A percentile compares a stretch with the other conserved stretches of the same genome.
Conservation (phyloP, 2,113 vertebrate species). For the Mugil cephalus region DNA sequence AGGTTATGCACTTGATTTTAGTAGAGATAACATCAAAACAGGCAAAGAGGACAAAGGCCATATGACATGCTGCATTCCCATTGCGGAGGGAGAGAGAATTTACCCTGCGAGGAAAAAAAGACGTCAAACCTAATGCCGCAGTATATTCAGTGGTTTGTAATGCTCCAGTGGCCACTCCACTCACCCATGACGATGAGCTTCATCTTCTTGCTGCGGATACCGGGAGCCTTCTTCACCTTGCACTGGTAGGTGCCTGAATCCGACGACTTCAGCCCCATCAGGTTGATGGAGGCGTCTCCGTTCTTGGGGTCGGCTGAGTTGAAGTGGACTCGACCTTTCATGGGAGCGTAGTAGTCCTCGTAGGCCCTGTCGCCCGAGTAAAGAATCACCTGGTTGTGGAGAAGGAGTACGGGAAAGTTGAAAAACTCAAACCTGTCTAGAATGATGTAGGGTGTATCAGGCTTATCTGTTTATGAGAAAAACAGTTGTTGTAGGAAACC, state of each 20-base stretch:
- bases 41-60: constrained; percentile 50
- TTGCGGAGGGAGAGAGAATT: constrained; percentile 32
- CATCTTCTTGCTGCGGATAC: constrained; percentile 88
- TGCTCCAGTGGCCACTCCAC: constrained; percentile 27
- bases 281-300: constrained; percentile 92
- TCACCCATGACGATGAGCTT: constrained; percentile 93
- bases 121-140: not conserved
- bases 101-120: constrained; percentile 15
- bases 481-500: constrained; percentile 3
- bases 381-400: constrained; percentile 87
- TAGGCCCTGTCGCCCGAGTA: constrained; percentile 90
- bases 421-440: constrained; percentile 9
- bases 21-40: constrained; percentile 68
- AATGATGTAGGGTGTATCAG: constrained; percentile 1
- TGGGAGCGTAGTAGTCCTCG: constrained; percentile 82
- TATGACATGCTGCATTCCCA: constrained; percentile 46
- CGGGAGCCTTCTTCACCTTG: constrained; percentile 96
- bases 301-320: constrained; percentile 86
- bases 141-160: not conserved
- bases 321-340: constrained; percentile 91
- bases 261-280: constrained; percentile 86
- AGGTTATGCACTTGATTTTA: constrained; percentile 66
- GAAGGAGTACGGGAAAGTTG: not conserved
- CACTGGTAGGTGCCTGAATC: constrained; percentile 95
- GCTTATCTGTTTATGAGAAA: not conserved